Base-by-base conservation (phyloP, 2,113 vertebrate genomes). In the Mesocricetus auratus region DNA sequence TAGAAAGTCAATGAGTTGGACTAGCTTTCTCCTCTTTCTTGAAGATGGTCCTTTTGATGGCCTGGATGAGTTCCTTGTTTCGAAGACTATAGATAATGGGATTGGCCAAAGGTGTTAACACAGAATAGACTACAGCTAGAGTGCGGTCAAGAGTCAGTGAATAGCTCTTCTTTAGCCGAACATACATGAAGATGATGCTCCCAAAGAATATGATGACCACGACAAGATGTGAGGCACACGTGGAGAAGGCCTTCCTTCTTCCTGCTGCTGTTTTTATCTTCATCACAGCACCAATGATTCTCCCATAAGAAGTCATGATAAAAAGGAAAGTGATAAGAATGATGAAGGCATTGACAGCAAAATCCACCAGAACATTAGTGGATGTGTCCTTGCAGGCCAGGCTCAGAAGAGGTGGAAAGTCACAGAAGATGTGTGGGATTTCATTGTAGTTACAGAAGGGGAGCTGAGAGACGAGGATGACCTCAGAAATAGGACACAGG, bases 171-270 rank as follows among this genome's bases (percentile, higher is more conserved):
- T 88, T 98, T 4, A 98, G 85, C 9, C 97, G 58, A 33, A 98
- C 98, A 1, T 98, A 98, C 98, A 98, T 98, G 95, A 98, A 98
- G 33, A 97, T 96, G 86, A 98, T 98, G 87, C 97, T 97, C 2
- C 97, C 96, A 15, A 98, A 98, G 75, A 98, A 98, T 42, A 98
- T 26, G 10, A 98, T 89, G 1, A 98, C 98, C 12, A 98, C 97
- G 0, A 21, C 89, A 69, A 98, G 96, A 62, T 98, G 98, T 1
- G 98, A 93, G 0, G 95, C 97, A 31, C 98, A 98, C 0, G 98
- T 98, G 22, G 98, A 98, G 45, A 98, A 98, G 6, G 98, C 97
- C 47, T 98, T 98, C 3, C 71, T 96, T 36, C 97, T 92, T 26
- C 98, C 98, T 17, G 71, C 36, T 0, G 93, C 53, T 1, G 97